Percentiles rank a stretch among this genome's conserved stretches.
phyloP scores from a whole-genome alignment of 2,113 vertebrate genomes.

The Phrynocephalus versicolor region DNA sequence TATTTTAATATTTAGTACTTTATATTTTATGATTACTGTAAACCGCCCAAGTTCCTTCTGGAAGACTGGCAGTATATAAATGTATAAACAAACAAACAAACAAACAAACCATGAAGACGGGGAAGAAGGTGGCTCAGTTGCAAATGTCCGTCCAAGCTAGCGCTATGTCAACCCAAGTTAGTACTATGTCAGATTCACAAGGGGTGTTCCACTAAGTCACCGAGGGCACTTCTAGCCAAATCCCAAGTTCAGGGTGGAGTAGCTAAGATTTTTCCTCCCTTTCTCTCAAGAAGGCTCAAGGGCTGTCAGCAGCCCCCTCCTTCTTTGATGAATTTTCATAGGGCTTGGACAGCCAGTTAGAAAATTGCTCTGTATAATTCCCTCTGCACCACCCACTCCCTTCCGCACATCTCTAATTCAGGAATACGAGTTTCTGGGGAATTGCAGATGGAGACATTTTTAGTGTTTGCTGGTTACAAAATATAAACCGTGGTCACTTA shows the following conservation, averaged over 20 bases:
- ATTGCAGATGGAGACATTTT: conserved; percentile 38
- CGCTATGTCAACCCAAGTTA: background rate
- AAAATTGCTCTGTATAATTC: conserved; percentile 4
- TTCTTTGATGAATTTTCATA: background rate
- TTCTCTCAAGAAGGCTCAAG: background rate
- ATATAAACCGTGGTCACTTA: conserved; percentile 42
- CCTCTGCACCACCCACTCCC: background rate
- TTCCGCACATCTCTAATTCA: conserved; percentile 16
- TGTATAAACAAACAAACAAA: too few species aligned
- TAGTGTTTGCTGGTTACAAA: conserved; percentile 40
- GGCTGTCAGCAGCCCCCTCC: background rate
- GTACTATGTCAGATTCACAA: background rate
- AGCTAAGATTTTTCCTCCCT: too few species aligned
- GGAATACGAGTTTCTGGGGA: conserved; percentile 22
- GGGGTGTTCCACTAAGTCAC: background rate
- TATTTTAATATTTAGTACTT: too few species aligned
- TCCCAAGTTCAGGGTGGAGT: background rate
- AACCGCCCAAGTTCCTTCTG: too few species aligned
- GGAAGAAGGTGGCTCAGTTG: too few species aligned
- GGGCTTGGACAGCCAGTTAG: conserved; percentile 21
- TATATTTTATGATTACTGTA: too few species aligned
- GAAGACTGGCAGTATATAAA: too few species aligned
- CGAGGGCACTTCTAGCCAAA: background rate
- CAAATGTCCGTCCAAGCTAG: too few species aligned
- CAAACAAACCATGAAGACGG: too few species aligned